A percentile compares a stretch with the other conserved stretches of the same genome.
phyloP scores from a whole-genome alignment of 2,797 vertebrate genomes.

The Morus bassanus region DNA sequence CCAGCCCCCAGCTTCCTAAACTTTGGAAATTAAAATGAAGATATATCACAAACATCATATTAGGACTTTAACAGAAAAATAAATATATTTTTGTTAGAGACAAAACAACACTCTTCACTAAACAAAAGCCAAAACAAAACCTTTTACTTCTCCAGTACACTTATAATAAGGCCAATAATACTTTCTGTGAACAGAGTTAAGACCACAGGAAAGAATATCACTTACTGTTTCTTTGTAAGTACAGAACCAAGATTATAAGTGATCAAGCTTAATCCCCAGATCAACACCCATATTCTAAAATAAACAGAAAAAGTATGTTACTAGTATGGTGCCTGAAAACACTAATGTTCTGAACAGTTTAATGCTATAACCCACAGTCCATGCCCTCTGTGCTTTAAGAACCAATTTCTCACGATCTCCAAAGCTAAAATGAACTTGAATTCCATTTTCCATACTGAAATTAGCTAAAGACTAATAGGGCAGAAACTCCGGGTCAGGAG shows the following conservation, averaged over 20 bases:
- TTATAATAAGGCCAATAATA: not conserved
- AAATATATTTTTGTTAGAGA: not conserved
- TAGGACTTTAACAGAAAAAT: not conserved
- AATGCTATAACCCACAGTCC: constrained; percentile 43
- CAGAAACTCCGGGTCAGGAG: constrained; percentile 40
- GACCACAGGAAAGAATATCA: not conserved
- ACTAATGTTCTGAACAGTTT: not conserved
- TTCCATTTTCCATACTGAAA: constrained; percentile 32
- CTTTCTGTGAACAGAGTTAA: not conserved
- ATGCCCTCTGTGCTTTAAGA: constrained; percentile 42
- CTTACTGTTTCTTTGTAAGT: not conserved
- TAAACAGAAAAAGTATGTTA: not conserved
- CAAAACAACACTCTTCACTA: not conserved
- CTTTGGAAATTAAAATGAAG: not conserved
- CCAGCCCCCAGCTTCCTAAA: not conserved
- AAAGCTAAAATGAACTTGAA: constrained; percentile 29
- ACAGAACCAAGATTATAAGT: not conserved
- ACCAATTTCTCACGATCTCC: constrained; percentile 57
- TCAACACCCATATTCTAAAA: constrained; percentile 18
- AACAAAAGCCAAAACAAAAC: not conserved
- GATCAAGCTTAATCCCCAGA: not conserved
- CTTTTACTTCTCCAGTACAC: not conserved
- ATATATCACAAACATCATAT: not conserved
- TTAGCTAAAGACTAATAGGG: constrained; percentile 2
- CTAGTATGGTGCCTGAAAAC: constrained; percentile 22